phyloP scores from a whole-genome alignment of 2,888 invertebrate genomes.

The Sinohyriopsis cumingii region DNA sequence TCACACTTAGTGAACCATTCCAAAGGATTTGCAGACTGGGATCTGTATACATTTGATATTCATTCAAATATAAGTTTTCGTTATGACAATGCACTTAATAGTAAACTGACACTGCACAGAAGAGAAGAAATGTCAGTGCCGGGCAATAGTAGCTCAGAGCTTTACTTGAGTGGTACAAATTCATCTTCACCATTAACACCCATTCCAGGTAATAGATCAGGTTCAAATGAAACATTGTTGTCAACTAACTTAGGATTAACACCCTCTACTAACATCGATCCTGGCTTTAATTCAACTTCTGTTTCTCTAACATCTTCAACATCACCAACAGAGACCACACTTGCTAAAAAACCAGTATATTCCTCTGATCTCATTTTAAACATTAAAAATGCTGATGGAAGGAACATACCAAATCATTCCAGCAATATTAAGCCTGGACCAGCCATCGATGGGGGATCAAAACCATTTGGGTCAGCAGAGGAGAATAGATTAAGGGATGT shows the following conservation, averaged over 20 bases:
- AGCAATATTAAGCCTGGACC: too few relatives aligned
- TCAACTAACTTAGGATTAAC: neutral
- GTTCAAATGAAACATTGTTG: neutral
- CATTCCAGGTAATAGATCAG: neutral
- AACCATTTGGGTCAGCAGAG: too few relatives aligned
- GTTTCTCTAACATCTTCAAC: constrained; percentile 5
- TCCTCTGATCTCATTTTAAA: too few relatives aligned
- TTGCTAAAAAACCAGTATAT: too few relatives aligned
- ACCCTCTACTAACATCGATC: neutral
- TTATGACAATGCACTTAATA: neutral
- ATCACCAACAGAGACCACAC: constrained; percentile 6
- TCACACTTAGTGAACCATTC: neutral
- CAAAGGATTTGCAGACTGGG: too few relatives aligned
- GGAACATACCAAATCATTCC: too few relatives aligned
- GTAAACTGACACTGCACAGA: neutral
- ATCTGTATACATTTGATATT: neutral
- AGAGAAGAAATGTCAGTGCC: neutral
- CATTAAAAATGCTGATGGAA: too few relatives aligned
- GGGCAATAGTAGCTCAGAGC: neutral
- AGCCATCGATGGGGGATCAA: too few relatives aligned
- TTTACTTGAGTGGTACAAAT: neutral
- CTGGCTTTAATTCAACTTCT: neutral
- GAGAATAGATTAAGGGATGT: too few relatives aligned
- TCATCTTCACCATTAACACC: neutral
- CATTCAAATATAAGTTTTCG: neutral